Evolutionary conservation across 1,140 invertebrate genomes (phyloP), one percentile per base, ranked within the genome.

Genomic region (Diorhabda sublineata): DNA sequence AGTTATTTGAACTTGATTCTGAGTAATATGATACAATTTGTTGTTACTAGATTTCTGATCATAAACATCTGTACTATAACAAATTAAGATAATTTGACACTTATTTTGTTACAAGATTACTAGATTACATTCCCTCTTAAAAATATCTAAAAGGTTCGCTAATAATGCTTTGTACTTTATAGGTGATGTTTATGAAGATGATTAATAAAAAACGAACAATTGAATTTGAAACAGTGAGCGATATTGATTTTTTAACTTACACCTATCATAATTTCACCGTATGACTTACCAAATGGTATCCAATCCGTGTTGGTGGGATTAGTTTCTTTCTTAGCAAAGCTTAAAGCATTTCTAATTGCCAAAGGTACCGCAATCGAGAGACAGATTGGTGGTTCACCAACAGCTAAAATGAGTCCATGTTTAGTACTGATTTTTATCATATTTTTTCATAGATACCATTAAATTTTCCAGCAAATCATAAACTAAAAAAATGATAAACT

Each of bases 311-410:
- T 70, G 4, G 75, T 73, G 3, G 76, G 66, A 43, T 86, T 87
- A 63, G 85, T 82, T 76, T 91, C 88, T 65, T 78, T 77, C 72
- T 89, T 82, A 3, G 89, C 87, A 2, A 90, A 86, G 72, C 85
- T 81, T 41, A 95, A 82, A 2, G 92, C 92, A 64, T 91, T 82
- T 70, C 89, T 85, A 59, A 93, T 84, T 26, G 92, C 93, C 74
- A 91, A 86, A 60, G 90, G 84, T 43, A 92, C 84, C 3, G 82
- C 80, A 56, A 83, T 82, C 42, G 86, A 84, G 81, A 93, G 80
- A 76, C 90, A 91, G 26, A 94, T 78, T 8, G 93, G 90, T 3
- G 93, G 92, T 77, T 95, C 93, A 8, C 91, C 91, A 73, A 89
- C 88, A 9, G 90, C 92, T 89, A 44, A 41, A 66, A 58, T n/a